Percentiles rank a stretch among this genome's conserved stretches.
These are phyloP conservation scores for Augiades crinisus DNA, from an alignment of 2,888 invertebrate genomes.

Conservation along the genomic window DNA sequence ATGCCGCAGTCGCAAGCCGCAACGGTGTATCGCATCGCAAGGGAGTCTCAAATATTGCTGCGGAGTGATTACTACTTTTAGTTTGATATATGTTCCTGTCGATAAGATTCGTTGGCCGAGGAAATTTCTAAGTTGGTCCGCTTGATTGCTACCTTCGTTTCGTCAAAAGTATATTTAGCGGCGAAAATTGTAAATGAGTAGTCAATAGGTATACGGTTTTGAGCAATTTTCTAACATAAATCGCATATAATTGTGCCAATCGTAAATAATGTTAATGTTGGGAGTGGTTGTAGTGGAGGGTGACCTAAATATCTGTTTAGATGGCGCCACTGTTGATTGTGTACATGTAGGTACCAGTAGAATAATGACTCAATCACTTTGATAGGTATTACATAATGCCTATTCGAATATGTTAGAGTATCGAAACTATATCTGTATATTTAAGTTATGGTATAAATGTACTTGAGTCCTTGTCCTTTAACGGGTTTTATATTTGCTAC, in stretches of 20 bases:
- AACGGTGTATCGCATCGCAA: conserved; percentile 1
- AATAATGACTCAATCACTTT: too few relatives aligned
- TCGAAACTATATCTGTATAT: too few relatives aligned
- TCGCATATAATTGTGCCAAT: not conserved
- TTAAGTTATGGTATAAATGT: too few relatives aligned
- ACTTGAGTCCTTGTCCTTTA: too few relatives aligned
- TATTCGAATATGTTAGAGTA: too few relatives aligned
- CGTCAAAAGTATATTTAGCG: conserved; percentile 12
- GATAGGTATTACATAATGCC: too few relatives aligned
- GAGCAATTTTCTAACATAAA: conserved; percentile 14
- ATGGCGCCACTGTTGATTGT: not conserved
- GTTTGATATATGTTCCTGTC: conserved; percentile 18
- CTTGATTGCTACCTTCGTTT: conserved; percentile 15
- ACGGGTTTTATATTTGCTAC: too few relatives aligned
- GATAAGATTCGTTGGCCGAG: conserved; percentile 23
- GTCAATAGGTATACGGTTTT: not conserved
- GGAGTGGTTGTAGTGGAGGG: not conserved
- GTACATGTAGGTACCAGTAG: too few relatives aligned
- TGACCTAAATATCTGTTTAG: not conserved
- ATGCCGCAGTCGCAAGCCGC: conserved; percentile 9
- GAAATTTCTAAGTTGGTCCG: conserved; percentile 9
- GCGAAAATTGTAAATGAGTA: conserved; percentile 17
- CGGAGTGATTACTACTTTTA: conserved; percentile 18
- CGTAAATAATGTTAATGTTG: not conserved
- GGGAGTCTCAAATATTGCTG: conserved; percentile 5